Conservation (phyloP, 2,797 vertebrate species). For the Girardinus metallicus region DNA sequence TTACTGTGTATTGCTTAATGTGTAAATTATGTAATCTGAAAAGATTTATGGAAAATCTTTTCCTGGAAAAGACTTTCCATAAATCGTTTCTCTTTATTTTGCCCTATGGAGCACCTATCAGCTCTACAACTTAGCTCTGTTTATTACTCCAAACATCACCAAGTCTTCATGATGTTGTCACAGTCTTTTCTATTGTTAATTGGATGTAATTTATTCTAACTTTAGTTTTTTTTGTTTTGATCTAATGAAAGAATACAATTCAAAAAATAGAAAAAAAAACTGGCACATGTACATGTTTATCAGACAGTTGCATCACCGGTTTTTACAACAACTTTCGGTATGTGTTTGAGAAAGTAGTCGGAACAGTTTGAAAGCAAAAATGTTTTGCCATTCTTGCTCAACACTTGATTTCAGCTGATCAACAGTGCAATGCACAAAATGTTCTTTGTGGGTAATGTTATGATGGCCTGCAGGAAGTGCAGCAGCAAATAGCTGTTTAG, state of each 20-base stretch:
- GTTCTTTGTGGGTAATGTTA: not conserved
- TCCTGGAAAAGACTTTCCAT: too few relatives aligned
- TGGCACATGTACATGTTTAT: not conserved
- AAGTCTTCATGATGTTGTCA: not conserved
- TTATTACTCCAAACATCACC: not conserved
- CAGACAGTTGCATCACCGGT: not conserved
- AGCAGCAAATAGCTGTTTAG: not conserved
- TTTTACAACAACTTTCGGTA: not conserved
- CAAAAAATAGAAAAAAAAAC: not conserved
- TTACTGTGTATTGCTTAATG: too few relatives aligned
- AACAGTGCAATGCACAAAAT: not conserved
- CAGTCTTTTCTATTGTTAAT: not conserved
- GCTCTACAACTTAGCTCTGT: conserved; percentile 6
- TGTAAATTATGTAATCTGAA: too few relatives aligned
- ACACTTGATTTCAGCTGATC: not conserved
- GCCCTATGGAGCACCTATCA: conserved; percentile 9
- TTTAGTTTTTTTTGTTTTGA: not conserved
- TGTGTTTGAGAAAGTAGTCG: not conserved
- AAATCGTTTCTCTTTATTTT: not conserved
- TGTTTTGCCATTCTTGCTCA: not conserved
- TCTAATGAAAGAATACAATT: not conserved
- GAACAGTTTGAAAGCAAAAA: not conserved
- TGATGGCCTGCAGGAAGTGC: not conserved
- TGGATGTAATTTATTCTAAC: not conserved
- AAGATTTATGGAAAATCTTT: too few relatives aligned